Base-by-base conservation (phyloP, 30 jellyfish, hydroid and myxozoan genomes). In the Nemopilema nomurai region DNA sequence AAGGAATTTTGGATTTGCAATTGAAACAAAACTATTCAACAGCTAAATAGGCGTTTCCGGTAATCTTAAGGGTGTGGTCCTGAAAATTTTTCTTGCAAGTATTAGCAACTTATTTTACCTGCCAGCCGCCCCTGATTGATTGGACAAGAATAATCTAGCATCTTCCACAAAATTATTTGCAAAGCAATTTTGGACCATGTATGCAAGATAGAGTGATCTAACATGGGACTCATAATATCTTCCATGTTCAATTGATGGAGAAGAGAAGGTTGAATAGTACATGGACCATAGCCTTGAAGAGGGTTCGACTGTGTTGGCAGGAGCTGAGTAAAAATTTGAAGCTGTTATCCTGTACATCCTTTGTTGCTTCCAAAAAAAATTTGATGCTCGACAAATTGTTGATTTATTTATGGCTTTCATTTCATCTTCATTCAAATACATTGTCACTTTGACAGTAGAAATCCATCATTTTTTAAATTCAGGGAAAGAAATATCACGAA, bases 281-380 rank as follows among this genome's bases (percentile, higher is more conserved):
- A 62, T 76, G 28, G 81, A 50, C 26, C 50, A 32, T 28, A 76
- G 0, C 75, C 49, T 76, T 76, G 74, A 24, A 19, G 87, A 76
- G 21, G 87, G 87, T 52, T 76, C 87, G 1, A 76, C 87, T 13
- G 87, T 41, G 26, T 76, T 76, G 1, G 49, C 76, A 31, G 50
- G 49, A 76, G 80, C 75, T 28, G 75, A 49, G 75, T 76, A 76
- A 16, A 67, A 76, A 20, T 16, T 76, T 13, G 87, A 76, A 19
- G 75, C 87, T 13, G 87, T 49, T 31, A 76, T 33, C 20, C 75
- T 18, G 26, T 76, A 76, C 74, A 31, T 16, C 28, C 75, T 50
- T 20, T 76, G 75, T 20, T 16, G 24, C 87, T 19, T 50, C 87
- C 87, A 76, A 21, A 32, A 8, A 20, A 18, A 28, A 76, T 76